Evolutionary conservation across 2,888 invertebrate genomes (phyloP).

Genomic region (Sinelater perroti): DNA sequence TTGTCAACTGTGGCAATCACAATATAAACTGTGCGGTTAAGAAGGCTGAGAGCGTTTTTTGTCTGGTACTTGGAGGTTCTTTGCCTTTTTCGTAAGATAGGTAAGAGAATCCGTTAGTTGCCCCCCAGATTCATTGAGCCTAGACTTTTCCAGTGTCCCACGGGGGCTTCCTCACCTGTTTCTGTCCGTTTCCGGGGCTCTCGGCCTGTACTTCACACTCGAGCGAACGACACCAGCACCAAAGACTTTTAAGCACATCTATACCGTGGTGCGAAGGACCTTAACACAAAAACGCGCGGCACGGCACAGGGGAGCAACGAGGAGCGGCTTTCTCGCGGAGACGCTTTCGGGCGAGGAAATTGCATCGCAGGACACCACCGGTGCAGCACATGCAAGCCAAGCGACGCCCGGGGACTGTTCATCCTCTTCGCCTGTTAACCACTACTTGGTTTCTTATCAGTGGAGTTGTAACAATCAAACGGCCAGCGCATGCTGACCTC

Average conservation of each 20-base stretch:
- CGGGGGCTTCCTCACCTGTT: too few relatives aligned
- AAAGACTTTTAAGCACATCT: slow-evolving; percentile 36
- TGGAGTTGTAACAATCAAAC: slow-evolving; percentile 28
- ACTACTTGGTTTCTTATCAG: slow-evolving; percentile 35
- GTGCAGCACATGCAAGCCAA: slow-evolving; percentile 33
- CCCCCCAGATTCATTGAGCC: too few relatives aligned
- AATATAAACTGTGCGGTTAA: too few relatives aligned
- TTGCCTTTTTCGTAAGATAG: too few relatives aligned
- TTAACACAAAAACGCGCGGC: background rate
- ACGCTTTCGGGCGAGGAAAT: slow-evolving; percentile 6
- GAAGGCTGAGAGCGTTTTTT: too few relatives aligned
- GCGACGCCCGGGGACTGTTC: slow-evolving; percentile 33
- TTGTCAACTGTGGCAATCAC: too few relatives aligned
- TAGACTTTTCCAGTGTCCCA: too few relatives aligned
- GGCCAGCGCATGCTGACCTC: slow-evolving; percentile 23
- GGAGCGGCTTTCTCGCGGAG: too few relatives aligned
- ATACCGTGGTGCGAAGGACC: slow-evolving; percentile 11
- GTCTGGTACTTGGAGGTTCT: too few relatives aligned
- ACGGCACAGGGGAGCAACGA: background rate
- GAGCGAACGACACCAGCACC: slow-evolving; percentile 26
- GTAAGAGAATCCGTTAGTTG: too few relatives aligned
- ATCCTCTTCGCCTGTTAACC: slow-evolving; percentile 29
- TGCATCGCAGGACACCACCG: slow-evolving; percentile 25
- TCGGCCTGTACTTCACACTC: slow-evolving; percentile 18
- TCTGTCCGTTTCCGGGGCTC: too few relatives aligned